Conservation (phyloP, 1,140 invertebrate genomes). For the Wasmannia auropunctata region DNA sequence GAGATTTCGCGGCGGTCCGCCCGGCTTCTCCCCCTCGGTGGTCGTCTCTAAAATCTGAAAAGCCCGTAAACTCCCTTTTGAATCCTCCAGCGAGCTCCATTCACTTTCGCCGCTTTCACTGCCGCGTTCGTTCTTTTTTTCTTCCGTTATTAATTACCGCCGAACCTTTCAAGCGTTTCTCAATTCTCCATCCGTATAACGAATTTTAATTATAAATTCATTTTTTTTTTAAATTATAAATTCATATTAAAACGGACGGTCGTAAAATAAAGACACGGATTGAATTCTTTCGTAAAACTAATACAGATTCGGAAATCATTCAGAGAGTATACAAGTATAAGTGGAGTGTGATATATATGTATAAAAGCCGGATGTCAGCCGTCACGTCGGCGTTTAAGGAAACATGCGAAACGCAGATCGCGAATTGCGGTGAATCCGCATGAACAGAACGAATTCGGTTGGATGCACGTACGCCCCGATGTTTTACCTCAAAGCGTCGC, state of each 20-base stretch:
- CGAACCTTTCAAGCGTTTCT: not conserved
- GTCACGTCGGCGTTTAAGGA: not conserved
- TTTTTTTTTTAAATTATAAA: too few relatives aligned
- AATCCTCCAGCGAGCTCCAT: not conserved
- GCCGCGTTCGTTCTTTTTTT: not conserved
- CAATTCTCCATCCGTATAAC: conserved; percentile 2
- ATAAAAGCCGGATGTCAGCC: not conserved
- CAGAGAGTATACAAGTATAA: not conserved
- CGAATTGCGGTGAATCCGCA: not conserved
- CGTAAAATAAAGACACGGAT: not conserved
- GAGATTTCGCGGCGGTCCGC: conserved; percentile 93
- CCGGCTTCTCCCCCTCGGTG: conserved; percentile 87
- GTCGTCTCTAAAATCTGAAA: conserved; percentile 87
- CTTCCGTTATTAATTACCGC: not conserved
- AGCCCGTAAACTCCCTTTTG: not conserved
- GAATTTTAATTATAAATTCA: not conserved
- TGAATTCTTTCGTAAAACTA: not conserved
- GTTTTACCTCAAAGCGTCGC: not conserved
- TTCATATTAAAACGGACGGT: not conserved
- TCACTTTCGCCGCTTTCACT: not conserved
- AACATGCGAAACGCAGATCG: not conserved
- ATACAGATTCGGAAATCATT: not conserved
- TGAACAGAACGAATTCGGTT: not conserved
- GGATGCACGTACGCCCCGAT: not conserved
- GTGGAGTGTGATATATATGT: too few relatives aligned